Evolutionary conservation across 2,888 invertebrate species (phyloP), one percentile per base, ranked within the genome.

Genomic region (Cerastis rubricosa): DNA sequence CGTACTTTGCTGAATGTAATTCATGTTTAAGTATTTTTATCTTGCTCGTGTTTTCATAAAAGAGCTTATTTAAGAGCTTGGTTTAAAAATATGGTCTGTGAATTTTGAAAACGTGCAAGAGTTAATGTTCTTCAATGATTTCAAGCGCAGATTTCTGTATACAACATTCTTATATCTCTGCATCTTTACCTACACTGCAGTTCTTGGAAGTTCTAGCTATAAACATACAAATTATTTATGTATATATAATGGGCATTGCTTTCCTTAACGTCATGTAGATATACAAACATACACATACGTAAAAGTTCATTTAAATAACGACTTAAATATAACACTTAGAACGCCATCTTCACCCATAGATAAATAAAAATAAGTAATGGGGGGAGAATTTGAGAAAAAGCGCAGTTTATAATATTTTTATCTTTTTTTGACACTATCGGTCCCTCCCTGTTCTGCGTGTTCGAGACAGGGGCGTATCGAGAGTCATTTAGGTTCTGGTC

Each of bases 401-500:
- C 89, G 95, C 94, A 93, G 95, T 96, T 94, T 94, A 96, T 96
- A 94, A 95, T 95, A 94, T 94, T 96, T 96, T 96, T 97, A 96
- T 97, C 96, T 97, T 97, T 95, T 95, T 96, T 94, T 96, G 97
- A 97, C 96, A 96, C 95, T 96, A 96, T 97, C 96, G 91, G 92
- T 85, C 93, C 95, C 95, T 93, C 95, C 94, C 93, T 91, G 89
- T 88, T 91, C 90, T 88, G 94, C 92, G 92, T 95, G 95, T 90
- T 91, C 72, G 92, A 90, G 95, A 95, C 95, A 95, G 95, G 95
- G 96, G 96, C 93, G 95, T 93, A 94, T 94, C 92, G 93, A 95
- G 94, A 93, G 94, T 94, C 94, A 92, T 95, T 95, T 93, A 92
- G 93, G 91, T 89, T 91, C 87, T 84, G 88, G 90, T 91, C 89